Percentiles rank a stretch among this genome's conserved stretches.
phyloP scores from a whole-genome alignment of 1,140 invertebrate genomes.

The Pseudomyrmex dendroicus region DNA sequence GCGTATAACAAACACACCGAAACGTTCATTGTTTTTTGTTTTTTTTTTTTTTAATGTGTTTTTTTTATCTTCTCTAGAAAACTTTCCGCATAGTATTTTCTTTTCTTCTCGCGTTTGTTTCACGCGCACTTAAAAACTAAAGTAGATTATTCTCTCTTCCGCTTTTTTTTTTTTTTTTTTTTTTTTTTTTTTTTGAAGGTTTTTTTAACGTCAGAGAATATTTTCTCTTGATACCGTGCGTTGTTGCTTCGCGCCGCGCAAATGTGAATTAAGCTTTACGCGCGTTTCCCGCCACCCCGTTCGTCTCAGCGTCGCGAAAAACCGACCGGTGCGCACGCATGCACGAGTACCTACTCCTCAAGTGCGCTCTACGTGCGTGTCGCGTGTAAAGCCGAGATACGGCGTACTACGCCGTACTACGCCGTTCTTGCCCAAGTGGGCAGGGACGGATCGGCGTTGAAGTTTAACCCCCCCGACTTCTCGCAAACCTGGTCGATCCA shows the following conservation, averaged over 20 bases:
- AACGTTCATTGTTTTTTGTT: too few species aligned
- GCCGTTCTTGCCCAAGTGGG: slow-evolving; percentile 41
- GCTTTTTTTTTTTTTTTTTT: background rate
- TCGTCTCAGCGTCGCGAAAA: slow-evolving; percentile 20
- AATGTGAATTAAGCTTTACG: slow-evolving; percentile 33
- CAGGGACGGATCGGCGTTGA: slow-evolving; percentile 47
- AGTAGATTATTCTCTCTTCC: background rate
- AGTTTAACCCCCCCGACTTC: slow-evolving; percentile 9
- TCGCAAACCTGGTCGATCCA: slow-evolving; percentile 7
- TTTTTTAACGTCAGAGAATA: too few species aligned
- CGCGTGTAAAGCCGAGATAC: slow-evolving; percentile 52
- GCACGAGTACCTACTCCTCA: slow-evolving; percentile 14
- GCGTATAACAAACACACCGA: background rate
- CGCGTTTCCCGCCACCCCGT: slow-evolving; percentile 22
- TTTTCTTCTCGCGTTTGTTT: background rate
- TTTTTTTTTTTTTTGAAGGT: background rate
- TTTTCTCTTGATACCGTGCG: background rate
- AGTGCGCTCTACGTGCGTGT: slow-evolving; percentile 31
- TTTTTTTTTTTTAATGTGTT: too few species aligned
- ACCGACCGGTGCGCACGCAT: slow-evolving; percentile 40
- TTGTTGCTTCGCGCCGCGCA: background rate
- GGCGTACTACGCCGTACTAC: slow-evolving; percentile 60
- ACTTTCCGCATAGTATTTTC: too few species aligned
- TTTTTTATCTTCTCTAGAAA: background rate
- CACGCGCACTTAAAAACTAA: background rate